Evolutionary conservation across 1,140 invertebrate genomes (phyloP).

Genomic region (Eumaeus atala): DNA sequence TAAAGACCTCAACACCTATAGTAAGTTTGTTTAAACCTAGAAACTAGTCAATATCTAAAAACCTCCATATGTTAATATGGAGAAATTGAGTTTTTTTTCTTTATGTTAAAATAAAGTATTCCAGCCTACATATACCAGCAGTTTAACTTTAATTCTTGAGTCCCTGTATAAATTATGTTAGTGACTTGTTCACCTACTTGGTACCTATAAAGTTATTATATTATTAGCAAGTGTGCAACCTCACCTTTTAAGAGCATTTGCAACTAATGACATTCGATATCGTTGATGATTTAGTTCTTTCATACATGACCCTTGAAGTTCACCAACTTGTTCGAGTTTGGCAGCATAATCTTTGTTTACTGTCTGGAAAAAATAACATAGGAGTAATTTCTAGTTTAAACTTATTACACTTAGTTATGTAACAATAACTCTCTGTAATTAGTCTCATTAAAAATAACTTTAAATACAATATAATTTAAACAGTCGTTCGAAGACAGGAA

Average conservation of each 20-base stretch:
- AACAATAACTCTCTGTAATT: no score
- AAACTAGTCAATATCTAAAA: no score
- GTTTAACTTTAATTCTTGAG: no score
- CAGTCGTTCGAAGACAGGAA: not conserved
- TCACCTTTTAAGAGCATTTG: constrained; percentile 86
- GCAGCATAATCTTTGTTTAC: constrained; percentile 88
- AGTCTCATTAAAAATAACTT: no score
- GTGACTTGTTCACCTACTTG: no score
- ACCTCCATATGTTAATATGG: no score
- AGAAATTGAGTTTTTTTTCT: no score
- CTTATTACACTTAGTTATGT: not conserved
- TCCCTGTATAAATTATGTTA: no score
- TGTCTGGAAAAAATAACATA: constrained; percentile 73
- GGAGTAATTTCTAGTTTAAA: not conserved
- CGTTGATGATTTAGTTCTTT: constrained; percentile 91
- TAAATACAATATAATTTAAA: not conserved
- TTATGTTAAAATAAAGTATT: no score
- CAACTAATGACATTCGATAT: constrained; percentile 89
- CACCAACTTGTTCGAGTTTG: constrained; percentile 88
- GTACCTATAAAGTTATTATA: constrained; percentile 5
- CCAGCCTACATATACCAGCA: no score
- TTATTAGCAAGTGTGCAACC: constrained; percentile 26
- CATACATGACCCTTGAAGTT: constrained; percentile 90
- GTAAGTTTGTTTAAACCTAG: no score
- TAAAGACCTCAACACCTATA: no score